Evolutionary conservation across 1,140 invertebrate species (phyloP).

Genomic region (Solenopsis fugax): DNA sequence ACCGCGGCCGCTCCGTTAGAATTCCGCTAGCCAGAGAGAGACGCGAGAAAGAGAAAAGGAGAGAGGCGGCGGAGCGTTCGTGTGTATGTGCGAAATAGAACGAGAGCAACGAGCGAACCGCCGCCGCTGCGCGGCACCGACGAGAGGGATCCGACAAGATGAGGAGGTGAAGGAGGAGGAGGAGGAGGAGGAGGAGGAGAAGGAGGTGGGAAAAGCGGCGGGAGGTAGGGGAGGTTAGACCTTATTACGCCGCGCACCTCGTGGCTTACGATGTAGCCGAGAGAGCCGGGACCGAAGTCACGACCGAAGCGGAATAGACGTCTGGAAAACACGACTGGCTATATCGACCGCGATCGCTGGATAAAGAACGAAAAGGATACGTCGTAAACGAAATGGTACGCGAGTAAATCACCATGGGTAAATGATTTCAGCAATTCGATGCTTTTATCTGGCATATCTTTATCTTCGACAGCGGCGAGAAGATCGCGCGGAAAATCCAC

Average conservation of each 20-base stretch:
- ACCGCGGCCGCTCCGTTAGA: constrained; percentile 56
- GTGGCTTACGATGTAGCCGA: constrained; percentile 56
- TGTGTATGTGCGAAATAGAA: constrained; percentile 61
- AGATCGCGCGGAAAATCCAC: neutral
- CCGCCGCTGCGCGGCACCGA: constrained; percentile 29
- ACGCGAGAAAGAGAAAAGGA: constrained; percentile 67
- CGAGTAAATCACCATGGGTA: neutral
- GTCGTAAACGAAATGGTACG: neutral
- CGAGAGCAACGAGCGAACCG: constrained; percentile 58
- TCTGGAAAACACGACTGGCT: constrained; percentile 26
- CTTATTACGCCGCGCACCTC: constrained; percentile 65
- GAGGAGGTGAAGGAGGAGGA: no score
- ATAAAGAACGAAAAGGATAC: neutral
- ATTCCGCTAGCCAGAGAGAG: constrained; percentile 64
- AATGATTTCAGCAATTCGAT: neutral
- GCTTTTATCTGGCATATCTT: neutral
- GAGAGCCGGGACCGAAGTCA: constrained; percentile 35
- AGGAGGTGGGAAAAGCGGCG: constrained; percentile 52
- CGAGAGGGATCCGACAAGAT: constrained; percentile 66
- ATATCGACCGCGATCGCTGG: constrained; percentile 30
- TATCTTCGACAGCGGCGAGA: neutral
- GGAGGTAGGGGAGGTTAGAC: constrained; percentile 68
- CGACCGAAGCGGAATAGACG: constrained; percentile 23
- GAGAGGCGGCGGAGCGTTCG: constrained; percentile 64
- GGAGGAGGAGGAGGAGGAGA: constrained; percentile 55